Conservation (phyloP, 2,888 invertebrate species). For the Rhaphigaster nebulosa region DNA sequence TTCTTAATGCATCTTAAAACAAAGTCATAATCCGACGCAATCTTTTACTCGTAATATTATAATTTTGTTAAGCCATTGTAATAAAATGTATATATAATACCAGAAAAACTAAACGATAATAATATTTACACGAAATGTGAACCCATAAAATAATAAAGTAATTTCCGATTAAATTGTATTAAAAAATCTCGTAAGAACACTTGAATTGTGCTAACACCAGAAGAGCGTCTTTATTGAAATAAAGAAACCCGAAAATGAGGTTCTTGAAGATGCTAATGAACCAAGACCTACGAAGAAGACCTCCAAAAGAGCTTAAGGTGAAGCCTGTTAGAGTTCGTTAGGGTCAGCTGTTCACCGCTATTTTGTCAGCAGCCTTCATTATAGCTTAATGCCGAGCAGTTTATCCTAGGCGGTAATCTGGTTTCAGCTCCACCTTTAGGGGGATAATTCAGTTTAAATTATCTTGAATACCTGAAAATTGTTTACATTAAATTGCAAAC, state of each 20-base stretch:
- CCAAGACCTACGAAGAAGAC: conserved; percentile 5
- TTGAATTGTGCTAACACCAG: not conserved
- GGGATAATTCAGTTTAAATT: not conserved
- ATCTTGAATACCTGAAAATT: not conserved
- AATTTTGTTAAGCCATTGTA: too few relatives aligned
- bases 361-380: not conserved
- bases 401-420: not conserved
- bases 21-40: too few relatives aligned
- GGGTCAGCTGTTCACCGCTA: not conserved
- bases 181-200: not conserved
- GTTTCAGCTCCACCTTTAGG: not conserved
- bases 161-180: not conserved
- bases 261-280: not conserved
- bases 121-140: too few relatives aligned
- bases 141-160: too few relatives aligned
- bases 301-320: conserved; percentile 22
- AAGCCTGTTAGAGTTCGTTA: not conserved
- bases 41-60: too few relatives aligned
- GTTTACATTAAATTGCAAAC: not conserved
- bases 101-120: too few relatives aligned
- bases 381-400: not conserved
- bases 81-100: too few relatives aligned
- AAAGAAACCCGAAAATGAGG: not conserved
- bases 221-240: not conserved
- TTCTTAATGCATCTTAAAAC: too few relatives aligned